Conservation (phyloP, 2,113 vertebrate genomes). For the Ictalurus punctatus region DNA sequence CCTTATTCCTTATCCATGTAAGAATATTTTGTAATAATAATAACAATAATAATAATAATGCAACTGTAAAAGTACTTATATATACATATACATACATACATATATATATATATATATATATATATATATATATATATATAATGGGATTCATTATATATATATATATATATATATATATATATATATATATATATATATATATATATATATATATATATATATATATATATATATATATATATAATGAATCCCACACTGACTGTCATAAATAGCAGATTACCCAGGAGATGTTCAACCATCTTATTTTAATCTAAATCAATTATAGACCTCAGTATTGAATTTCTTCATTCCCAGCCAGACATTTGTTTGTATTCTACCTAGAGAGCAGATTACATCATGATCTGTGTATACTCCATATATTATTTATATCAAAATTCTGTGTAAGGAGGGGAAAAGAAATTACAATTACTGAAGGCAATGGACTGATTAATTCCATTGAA, state of each 20-base stretch:
- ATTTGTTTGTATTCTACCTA: slow-evolving; percentile 54
- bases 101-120: slow-evolving; percentile 2
- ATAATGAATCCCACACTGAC: slow-evolving; percentile 27
- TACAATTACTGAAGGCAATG: slow-evolving; percentile 57
- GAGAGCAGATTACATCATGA: slow-evolving; percentile 52
- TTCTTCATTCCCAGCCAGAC: slow-evolving; percentile 19
- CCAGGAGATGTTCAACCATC: slow-evolving; percentile 45
- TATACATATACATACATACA: no score
- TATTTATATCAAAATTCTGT: slow-evolving; percentile 55
- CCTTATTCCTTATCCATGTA: slow-evolving; percentile 15
- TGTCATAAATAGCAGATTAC: slow-evolving; percentile 49
- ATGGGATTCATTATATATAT: no score
- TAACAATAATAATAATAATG: slow-evolving; percentile 15
- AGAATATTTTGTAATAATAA: slow-evolving; percentile 10
- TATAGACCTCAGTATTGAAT: slow-evolving; percentile 48
- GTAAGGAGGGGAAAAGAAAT: neutral
- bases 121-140: neutral
- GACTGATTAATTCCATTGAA: slow-evolving; percentile 60
- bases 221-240: neutral
- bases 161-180: no score
- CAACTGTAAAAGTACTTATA: neutral
- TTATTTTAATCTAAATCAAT: slow-evolving; percentile 59
- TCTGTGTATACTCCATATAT: slow-evolving; percentile 57
- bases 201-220: neutral
- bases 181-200: neutral